Evolutionary conservation across 1,140 invertebrate genomes (phyloP).

Genomic region (Stegodyphus dumicola): DNA sequence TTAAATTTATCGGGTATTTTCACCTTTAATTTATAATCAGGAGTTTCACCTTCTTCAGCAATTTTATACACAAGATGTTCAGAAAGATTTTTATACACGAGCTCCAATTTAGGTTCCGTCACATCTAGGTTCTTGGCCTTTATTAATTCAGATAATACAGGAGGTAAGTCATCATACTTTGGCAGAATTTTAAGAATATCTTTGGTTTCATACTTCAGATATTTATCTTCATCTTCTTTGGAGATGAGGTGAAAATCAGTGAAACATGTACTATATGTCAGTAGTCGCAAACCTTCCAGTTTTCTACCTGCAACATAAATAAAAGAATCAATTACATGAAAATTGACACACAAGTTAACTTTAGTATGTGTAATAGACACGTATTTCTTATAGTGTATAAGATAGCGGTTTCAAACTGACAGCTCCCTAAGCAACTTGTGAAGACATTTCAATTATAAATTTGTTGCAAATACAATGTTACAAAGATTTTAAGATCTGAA

Average conservation of each 20-base stretch:
- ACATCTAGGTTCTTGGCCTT: constrained; percentile 4
- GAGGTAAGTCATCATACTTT: constrained; percentile 23
- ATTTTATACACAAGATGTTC: constrained; percentile 16
- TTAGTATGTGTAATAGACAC: no score
- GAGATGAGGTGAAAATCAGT: constrained; percentile 38
- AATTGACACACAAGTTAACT: no score
- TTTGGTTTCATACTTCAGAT: background rate
- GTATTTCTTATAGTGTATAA: no score
- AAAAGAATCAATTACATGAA: background rate
- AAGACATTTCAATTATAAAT: no score
- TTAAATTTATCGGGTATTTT: constrained; percentile 27
- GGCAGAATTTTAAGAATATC: constrained; percentile 14
- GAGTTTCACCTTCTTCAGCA: constrained; percentile 6
- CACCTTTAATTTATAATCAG: constrained; percentile 26
- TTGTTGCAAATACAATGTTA: no score
- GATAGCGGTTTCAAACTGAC: no score
- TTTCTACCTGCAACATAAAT: constrained; percentile 16
- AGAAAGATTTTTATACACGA: constrained; percentile 24
- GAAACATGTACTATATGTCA: constrained; percentile 1
- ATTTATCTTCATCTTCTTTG: constrained; percentile 36
- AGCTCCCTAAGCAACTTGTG: no score
- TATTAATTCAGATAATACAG: constrained; percentile 7
- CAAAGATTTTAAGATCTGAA: no score
- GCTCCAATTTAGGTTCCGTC: constrained; percentile 26
- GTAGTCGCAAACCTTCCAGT: constrained; percentile 7